Evolutionary conservation across 2,113 vertebrate genomes (phyloP).

Genomic region (Lepidothrix coronata): DNA sequence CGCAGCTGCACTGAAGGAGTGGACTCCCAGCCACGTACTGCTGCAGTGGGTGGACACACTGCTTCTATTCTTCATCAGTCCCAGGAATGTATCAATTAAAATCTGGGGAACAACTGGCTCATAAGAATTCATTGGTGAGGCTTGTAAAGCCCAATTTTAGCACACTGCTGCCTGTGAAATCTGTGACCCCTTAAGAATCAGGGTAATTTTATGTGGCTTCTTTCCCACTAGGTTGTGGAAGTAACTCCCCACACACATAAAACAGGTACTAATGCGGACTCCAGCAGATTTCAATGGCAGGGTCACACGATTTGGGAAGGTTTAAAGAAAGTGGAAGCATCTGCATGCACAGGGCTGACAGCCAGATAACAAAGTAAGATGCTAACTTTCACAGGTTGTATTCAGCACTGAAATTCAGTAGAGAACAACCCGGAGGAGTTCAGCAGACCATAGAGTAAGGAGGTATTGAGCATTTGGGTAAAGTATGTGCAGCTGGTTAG

Average conservation of each 20-base stretch:
- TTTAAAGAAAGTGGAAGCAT: background rate
- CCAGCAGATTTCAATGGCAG: background rate
- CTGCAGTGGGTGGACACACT: fast-evolving
- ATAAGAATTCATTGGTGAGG: background rate
- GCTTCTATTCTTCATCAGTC: background rate
- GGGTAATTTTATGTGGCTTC: background rate
- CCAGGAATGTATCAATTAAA: background rate
- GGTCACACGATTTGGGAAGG: background rate
- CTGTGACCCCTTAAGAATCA: background rate
- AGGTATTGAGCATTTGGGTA: background rate
- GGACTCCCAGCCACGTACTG: fast-evolving
- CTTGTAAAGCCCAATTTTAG: background rate
- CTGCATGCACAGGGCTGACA: background rate
- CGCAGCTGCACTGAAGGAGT: background rate
- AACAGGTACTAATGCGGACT: background rate
- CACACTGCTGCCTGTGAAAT: background rate
- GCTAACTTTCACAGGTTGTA: fast-evolving
- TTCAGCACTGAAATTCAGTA: background rate
- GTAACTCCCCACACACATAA: background rate
- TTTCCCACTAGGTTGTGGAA: background rate
- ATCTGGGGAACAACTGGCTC: background rate
- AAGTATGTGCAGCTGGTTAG: background rate
- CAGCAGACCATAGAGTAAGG: background rate
- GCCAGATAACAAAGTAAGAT: background rate
- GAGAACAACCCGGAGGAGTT: background rate